These are phyloP conservation scores for Harlomillsia oculata DNA, from an alignment of 1,140 invertebrate genomes.

Conservation along the genomic window DNA sequence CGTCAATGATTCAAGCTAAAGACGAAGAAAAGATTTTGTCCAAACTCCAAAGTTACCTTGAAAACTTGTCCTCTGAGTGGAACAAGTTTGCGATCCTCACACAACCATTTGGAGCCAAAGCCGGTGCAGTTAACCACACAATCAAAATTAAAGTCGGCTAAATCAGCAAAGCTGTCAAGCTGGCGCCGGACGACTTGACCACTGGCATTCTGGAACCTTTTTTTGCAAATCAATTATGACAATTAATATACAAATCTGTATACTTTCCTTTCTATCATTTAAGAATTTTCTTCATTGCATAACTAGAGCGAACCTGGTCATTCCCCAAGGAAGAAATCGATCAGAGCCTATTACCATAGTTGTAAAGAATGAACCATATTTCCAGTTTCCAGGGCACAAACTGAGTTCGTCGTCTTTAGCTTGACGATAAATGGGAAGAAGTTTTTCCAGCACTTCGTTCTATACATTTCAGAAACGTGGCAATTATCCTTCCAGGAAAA, in stretches of 20 bases:
- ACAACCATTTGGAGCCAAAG: conserved; percentile 64
- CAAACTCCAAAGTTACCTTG: conserved; percentile 48
- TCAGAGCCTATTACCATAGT: conserved; percentile 64
- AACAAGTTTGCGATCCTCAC: conserved; percentile 62
- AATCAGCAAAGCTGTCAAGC: conserved; percentile 51
- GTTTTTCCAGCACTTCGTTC: conserved; percentile 63
- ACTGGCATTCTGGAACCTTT: conserved; percentile 50
- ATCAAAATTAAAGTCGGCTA: conserved; percentile 52
- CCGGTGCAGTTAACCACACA: conserved; percentile 82
- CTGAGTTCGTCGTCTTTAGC: conserved; percentile 56
- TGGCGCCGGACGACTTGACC: conserved; percentile 48
- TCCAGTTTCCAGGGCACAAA: conserved; percentile 60
- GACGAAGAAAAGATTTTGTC: not conserved
- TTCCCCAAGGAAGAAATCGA: conserved; percentile 63
- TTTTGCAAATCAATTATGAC: no score
- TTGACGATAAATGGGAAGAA: conserved; percentile 62
- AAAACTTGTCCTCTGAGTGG: conserved; percentile 82
- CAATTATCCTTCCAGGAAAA: no score
- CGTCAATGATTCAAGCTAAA: not conserved
- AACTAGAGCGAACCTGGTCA: conserved; percentile 46
- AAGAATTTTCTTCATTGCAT: not conserved
- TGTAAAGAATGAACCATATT: conserved; percentile 68
- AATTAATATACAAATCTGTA: no score
- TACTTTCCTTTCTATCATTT: no score
- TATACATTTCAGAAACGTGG: no score